Conservation (phyloP, 1,140 invertebrate species). For the Euura saliciscinereae region DNA sequence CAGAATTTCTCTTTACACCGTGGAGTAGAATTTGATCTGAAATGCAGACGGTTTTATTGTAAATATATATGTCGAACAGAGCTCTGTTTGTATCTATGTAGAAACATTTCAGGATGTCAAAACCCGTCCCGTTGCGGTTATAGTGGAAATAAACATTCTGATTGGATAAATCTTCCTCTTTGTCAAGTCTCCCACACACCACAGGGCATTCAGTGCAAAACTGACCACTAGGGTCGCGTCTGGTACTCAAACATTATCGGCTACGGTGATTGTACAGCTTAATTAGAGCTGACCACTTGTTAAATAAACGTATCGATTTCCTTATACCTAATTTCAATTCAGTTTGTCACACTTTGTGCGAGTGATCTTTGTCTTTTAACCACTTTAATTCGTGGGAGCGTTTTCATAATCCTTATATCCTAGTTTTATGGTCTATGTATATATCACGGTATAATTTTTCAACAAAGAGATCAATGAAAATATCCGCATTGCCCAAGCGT, state of each 20-base stretch:
- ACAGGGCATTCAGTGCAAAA: neutral
- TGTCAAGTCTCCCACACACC: neutral
- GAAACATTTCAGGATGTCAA: neutral
- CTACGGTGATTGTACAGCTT: neutral
- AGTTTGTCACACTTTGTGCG: too few species aligned
- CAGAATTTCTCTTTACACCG: too few species aligned
- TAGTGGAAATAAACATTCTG: slow-evolving; percentile 1
- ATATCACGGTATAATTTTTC: too few species aligned
- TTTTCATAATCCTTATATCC: too few species aligned
- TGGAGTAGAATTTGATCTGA: neutral
- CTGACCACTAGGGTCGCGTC: neutral
- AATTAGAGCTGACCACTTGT: neutral
- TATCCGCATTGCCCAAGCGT: neutral
- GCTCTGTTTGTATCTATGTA: neutral
- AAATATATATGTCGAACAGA: neutral
- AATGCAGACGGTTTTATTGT: neutral
- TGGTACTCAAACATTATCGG: neutral
- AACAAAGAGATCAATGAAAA: too few species aligned
- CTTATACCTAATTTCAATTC: too few species aligned
- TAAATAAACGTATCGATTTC: too few species aligned
- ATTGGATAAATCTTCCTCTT: neutral
- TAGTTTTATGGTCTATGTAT: too few species aligned
- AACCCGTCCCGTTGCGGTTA: neutral
- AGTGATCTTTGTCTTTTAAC: too few species aligned
- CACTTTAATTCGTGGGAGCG: too few species aligned